A percentile compares a stretch with the other conserved stretches of the same genome.
Evolutionary conservation across 2,888 invertebrate species (phyloP).

Genomic region (Morinoia aosen): DNA sequence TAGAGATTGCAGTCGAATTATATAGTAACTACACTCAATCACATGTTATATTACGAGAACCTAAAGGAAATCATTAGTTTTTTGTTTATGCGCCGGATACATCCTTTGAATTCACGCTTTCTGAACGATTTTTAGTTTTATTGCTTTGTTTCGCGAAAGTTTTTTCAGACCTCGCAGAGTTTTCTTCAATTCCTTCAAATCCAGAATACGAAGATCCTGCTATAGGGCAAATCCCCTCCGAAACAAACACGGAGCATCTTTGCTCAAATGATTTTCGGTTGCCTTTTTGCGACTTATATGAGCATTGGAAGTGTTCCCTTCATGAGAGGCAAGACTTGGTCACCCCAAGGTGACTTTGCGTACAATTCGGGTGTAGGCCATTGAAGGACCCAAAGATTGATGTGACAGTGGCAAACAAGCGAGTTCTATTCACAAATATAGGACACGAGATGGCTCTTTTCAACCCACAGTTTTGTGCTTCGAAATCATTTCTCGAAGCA

Average conservation of each 20-base stretch:
- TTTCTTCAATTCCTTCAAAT: not conserved
- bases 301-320: not conserved
- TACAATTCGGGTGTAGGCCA: slow-evolving; percentile 6
- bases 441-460: slow-evolving; percentile 10
- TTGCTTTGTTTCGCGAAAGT: not conserved
- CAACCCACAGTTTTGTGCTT: not conserved
- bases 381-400: slow-evolving; percentile 40
- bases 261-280: not conserved
- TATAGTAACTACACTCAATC: not conserved
- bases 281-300: not conserved
- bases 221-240: not conserved
- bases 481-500: not conserved
- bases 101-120: not conserved
- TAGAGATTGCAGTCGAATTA: too few species aligned
- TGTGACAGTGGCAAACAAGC: slow-evolving; percentile 40
- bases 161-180: not conserved
- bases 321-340: slow-evolving; percentile 16
- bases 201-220: not conserved
- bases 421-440: slow-evolving; percentile 31
- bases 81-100: not conserved
- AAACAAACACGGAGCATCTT: not conserved
- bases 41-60: not conserved
- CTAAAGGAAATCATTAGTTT: not conserved
- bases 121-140: not conserved
- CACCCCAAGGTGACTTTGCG: not conserved